Percentiles rank a stretch among this genome's conserved stretches.
Evolutionary conservation across 2,888 invertebrate genomes (phyloP).

Genomic region (Agelastica alni): DNA sequence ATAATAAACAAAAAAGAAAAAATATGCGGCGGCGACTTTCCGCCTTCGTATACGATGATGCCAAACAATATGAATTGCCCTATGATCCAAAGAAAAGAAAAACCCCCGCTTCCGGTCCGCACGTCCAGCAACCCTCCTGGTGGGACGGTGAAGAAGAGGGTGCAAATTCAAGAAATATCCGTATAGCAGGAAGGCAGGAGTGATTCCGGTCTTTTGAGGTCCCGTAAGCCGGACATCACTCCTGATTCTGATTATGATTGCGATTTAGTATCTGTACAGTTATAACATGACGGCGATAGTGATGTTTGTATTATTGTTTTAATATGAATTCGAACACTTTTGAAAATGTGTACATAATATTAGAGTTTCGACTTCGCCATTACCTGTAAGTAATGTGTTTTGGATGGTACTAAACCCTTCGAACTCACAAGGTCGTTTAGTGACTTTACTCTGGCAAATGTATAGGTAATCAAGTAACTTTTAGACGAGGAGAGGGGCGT

Average conservation of each 20-base stretch:
- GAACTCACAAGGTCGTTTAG: too few relatives aligned
- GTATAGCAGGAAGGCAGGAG: conserved; percentile 62
- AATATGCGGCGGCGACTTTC: conserved; percentile 48
- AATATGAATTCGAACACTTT: conserved; percentile 8
- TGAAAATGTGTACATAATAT: conserved; percentile 11
- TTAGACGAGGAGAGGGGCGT: too few relatives aligned
- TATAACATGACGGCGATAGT: conserved; percentile 47
- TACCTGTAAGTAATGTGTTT: too few relatives aligned
- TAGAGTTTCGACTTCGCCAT: too few relatives aligned
- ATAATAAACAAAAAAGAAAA: conserved; percentile 47
- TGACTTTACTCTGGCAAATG: too few relatives aligned
- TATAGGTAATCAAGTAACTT: too few relatives aligned
- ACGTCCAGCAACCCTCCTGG: conserved; percentile 55
- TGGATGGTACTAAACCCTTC: too few relatives aligned
- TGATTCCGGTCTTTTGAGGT: conserved; percentile 26
- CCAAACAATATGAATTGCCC: conserved; percentile 51
- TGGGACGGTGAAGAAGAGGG: conserved; percentile 73
- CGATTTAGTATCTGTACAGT: conserved; percentile 54
- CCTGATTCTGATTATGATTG: conserved; percentile 48
- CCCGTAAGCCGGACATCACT: conserved; percentile 43
- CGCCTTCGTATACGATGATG: conserved; percentile 61
- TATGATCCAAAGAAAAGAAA: conserved; percentile 46
- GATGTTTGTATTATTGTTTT: conserved; percentile 45
- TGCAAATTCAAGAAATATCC: conserved; percentile 80
- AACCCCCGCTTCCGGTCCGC: conserved; percentile 54